Percentiles rank a stretch among this genome's conserved stretches.
phyloP scores from a whole-genome alignment of 2,888 invertebrate genomes.

The Phaedon cochleariae region DNA sequence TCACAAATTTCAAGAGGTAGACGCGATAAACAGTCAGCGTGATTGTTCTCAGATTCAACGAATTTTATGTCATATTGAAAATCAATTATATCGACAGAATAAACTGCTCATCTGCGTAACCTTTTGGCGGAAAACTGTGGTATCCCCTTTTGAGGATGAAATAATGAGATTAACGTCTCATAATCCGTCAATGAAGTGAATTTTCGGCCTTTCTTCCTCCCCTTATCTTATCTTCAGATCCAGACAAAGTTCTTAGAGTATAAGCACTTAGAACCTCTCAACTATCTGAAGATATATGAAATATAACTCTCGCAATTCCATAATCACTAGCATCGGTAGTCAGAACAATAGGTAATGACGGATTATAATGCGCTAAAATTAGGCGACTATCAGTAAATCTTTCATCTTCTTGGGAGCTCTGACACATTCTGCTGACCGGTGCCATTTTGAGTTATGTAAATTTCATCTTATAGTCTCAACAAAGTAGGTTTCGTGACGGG shows the following conservation, averaged over 20 bases:
- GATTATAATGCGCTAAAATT: constrained; percentile 19
- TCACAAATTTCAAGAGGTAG: background rate
- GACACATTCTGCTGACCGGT: constrained; percentile 26
- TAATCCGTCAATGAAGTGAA: constrained; percentile 20
- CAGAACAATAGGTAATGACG: background rate
- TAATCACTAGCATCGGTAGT: background rate
- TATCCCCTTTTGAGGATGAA: constrained; percentile 10
- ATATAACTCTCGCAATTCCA: background rate
- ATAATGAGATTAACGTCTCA: constrained; percentile 8
- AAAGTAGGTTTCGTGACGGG: too few relatives aligned
- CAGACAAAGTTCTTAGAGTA: background rate
- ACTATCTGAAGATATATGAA: background rate
- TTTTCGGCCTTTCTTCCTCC: background rate
- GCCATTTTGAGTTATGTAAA: too few relatives aligned
- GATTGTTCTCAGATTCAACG: background rate
- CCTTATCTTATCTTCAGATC: background rate
- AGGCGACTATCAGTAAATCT: background rate
- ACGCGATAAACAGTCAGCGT: background rate
- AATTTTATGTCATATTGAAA: constrained; percentile 14
- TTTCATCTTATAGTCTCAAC: too few relatives aligned
- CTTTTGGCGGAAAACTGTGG: constrained; percentile 20
- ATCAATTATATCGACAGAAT: constrained; percentile 14
- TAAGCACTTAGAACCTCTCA: background rate
- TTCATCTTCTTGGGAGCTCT: constrained; percentile 20
- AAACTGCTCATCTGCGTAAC: constrained; percentile 18